Evolutionary conservation across 2,888 invertebrate species (phyloP), one percentile per base, ranked within the genome.

Genomic region (Podotricha telesiphe): DNA sequence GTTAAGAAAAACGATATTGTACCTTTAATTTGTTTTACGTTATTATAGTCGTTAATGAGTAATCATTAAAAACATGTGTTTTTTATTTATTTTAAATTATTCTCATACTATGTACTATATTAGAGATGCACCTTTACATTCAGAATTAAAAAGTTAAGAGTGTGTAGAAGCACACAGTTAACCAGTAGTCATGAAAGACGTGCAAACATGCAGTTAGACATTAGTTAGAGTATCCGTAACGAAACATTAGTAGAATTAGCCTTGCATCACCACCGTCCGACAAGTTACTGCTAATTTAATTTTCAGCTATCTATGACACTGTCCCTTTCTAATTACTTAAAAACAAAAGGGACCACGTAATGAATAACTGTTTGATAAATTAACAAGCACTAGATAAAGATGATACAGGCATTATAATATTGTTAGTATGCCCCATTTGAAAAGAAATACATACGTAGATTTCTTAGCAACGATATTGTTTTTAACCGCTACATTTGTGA

Each of bases 381-480:
- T 17, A 55, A 55, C 34, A 34, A 28, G 2, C n/a, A 55, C 34
- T 34, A 17, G 13, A 55, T 13, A 2, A 17, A 53, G 53, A 8
- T 17, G 53, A 34, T 0, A 55, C 17, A n/a, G 15, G 51, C 51
- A n/a, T 17, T 71, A 51, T 40, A 45, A 68, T 48, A 56, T 47
- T 63, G 69, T 72, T 73, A 75, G 48, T 70, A 28, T 50, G 59
- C 67, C 73, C 77, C 73, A 73, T 76, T 67, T 71, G 66, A 70
- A 63, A 67, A 69, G 68, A 66, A 71, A 78, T 79, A 79, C 79
- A 76, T 79, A 79, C 79, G 75, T 72, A 74, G 82, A 76, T 80
- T 80, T 86, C 83, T 86, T 89, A 84, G 80, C 78, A 82, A 76
- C 81, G 78, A 80, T 76, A 71, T 81, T 78, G 74, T 78, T 81